Percentiles rank a stretch among this genome's conserved stretches.
Conservation (phyloP, 2,797 vertebrate species). For the Cryptoblepharus egeriae region DNA sequence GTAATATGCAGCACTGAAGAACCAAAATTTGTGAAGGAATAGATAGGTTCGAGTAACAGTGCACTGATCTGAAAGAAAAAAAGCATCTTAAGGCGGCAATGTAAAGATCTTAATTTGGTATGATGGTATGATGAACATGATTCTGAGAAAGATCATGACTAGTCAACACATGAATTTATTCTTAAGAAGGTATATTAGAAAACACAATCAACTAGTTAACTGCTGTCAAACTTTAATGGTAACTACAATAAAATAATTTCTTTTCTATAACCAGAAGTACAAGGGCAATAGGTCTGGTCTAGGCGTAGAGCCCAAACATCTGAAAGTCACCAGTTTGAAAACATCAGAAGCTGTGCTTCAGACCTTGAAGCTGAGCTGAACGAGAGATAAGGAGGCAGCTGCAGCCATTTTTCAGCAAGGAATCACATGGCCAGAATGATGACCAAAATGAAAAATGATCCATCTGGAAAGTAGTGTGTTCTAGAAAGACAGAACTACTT, state of each 20-base stretch:
- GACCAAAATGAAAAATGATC: too few species aligned
- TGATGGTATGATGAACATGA: neutral
- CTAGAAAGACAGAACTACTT: too few species aligned
- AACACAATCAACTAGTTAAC: neutral
- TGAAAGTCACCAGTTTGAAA: too few species aligned
- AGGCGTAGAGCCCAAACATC: too few species aligned
- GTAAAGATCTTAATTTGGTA: neutral
- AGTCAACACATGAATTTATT: neutral
- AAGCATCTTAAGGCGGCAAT: neutral
- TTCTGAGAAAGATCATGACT: neutral
- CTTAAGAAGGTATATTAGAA: neutral
- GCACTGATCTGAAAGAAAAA: constrained; percentile 89
- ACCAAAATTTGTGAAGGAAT: constrained; percentile 99
- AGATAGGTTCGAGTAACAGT: constrained; percentile 93
- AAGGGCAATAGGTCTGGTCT: too few species aligned
- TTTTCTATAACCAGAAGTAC: neutral
- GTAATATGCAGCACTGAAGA: constrained; percentile 98
- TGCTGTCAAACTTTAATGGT: neutral
- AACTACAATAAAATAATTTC: neutral
- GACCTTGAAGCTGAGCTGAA: too few species aligned
- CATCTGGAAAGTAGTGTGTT: too few species aligned
- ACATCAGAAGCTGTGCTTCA: too few species aligned
- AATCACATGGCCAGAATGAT: too few species aligned
- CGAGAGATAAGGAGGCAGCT: too few species aligned
- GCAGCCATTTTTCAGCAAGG: too few species aligned